Percentiles rank a stretch among this genome's conserved stretches.
These are phyloP conservation scores for Poeciliopsis occidentalis DNA, from an alignment of 2,113 vertebrate genomes.

Conservation along the genomic window DNA sequence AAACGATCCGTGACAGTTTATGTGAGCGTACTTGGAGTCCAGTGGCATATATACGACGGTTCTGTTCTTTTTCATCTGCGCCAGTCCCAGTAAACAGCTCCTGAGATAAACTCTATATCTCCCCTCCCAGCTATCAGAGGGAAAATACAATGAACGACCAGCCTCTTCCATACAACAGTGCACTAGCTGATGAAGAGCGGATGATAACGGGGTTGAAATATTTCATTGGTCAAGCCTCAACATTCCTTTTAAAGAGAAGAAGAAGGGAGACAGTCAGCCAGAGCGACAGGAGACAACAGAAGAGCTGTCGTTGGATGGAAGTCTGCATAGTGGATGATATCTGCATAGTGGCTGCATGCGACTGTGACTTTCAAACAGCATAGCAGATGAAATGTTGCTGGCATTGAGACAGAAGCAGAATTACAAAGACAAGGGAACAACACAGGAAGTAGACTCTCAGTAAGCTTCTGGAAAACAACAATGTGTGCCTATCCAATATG, in stretches of 20 bases:
- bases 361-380: constrained; percentile 65
- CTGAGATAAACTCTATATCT: constrained; percentile 59
- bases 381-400: constrained; percentile 61
- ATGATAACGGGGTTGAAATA: constrained; percentile 51
- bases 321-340: constrained; percentile 60
- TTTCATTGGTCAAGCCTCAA: constrained; percentile 37
- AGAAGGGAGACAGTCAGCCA: constrained; percentile 23
- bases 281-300: constrained; percentile 25
- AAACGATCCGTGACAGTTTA: constrained; percentile 13
- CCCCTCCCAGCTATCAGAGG: constrained; percentile 39
- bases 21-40: neutral
- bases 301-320: constrained; percentile 41
- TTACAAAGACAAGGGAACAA: constrained; percentile 58
- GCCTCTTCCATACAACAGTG: constrained; percentile 29
- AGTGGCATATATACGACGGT: neutral
- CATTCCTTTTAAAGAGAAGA: constrained; percentile 50
- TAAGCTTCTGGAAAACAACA: constrained; percentile 23
- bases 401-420: constrained; percentile 45
- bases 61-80: constrained; percentile 4
- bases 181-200: constrained; percentile 31
- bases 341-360: constrained; percentile 33
- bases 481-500: constrained; percentile 39
- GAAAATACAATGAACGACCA: constrained; percentile 46
- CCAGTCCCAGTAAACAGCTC: constrained; percentile 31
- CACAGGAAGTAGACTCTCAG: constrained; percentile 49